Base-by-base conservation (phyloP, 2,888 invertebrate genomes). In the Phyllotreta cruciferae region DNA sequence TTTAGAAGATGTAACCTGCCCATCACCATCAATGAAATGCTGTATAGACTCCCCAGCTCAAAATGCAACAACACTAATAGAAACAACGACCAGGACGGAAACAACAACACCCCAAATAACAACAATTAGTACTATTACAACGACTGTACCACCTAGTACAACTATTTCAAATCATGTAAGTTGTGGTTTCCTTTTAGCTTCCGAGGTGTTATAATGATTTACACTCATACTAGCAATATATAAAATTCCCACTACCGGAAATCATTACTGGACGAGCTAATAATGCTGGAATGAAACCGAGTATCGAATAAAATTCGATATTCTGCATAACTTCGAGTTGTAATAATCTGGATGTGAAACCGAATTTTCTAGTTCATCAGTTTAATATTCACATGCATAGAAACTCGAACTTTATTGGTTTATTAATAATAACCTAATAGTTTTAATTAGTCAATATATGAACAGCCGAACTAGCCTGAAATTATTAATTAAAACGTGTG, bases 1-100 rank as follows among this genome's bases (percentile, higher is more conserved):
- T 11, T 83, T 92, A 55, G 92, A 93, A 63, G 89, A 93, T 75
- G 89, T 92, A 13, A 87, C 88, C 64, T 94, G 94, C 74, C 92
- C 93, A 24, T 88, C 89, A 60, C 81, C 89, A 1, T 89, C 88
- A 70, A 93, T 93, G 92, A 88, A 92, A 78, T 94, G 94, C 81
- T 93, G 94, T 75, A 87, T 92, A 13, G 92, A 93, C 75, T 88
- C 88, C 62, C 88, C 90, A 1, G 83, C 87, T n/a, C 83, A 86
- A 80, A 85, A 87, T 76, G 70, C 78, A 24, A 83, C 83, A n/a
- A 49, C 58, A 64, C 64, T 63, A 45, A 70, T 71, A 11, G 72
- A 73, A 36, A 56, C 61, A 24, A 53, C 60, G 14, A 77, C 76
- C n/a, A 75, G 74, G 62, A 72, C 73, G 24, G 62, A 74, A 10